These are phyloP conservation scores for Enteromius anoplus DNA, from an alignment of 2,797 vertebrate genomes.

Conservation along the genomic window DNA sequence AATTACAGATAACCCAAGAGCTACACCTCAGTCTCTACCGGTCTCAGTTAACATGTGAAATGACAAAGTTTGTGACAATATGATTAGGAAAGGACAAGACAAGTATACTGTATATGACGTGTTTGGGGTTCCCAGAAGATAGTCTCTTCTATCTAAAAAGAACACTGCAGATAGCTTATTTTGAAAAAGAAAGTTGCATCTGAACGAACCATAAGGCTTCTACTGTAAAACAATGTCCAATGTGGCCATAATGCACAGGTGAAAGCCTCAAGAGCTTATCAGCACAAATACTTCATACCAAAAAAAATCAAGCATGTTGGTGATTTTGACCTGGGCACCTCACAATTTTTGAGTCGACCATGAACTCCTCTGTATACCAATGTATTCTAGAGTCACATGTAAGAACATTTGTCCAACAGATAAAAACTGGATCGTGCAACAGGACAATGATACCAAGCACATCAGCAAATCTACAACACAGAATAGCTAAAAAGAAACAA, in stretches of 20 bases:
- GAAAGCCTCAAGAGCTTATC: neutral
- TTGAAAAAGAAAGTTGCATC: no score
- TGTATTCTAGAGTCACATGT: neutral
- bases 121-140: neutral
- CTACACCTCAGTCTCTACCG: neutral
- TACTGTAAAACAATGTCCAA: neutral
- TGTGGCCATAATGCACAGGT: neutral
- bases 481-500: neutral
- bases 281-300: neutral
- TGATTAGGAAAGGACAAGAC: neutral
- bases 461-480: neutral
- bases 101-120: neutral
- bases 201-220: no score
- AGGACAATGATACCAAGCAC: neutral
- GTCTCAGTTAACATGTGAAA: neutral
- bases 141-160: no score
- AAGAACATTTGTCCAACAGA: neutral
- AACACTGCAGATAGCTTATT: no score
- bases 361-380: neutral
- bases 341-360: neutral
- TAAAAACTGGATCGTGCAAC: neutral
- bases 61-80: neutral
- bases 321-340: neutral
- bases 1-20: neutral
- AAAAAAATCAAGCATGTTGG: neutral